Percentiles rank a stretch among this genome's conserved stretches.
Evolutionary conservation across 2,797 vertebrate species (phyloP).

Genomic region (Poecilia velifera): DNA sequence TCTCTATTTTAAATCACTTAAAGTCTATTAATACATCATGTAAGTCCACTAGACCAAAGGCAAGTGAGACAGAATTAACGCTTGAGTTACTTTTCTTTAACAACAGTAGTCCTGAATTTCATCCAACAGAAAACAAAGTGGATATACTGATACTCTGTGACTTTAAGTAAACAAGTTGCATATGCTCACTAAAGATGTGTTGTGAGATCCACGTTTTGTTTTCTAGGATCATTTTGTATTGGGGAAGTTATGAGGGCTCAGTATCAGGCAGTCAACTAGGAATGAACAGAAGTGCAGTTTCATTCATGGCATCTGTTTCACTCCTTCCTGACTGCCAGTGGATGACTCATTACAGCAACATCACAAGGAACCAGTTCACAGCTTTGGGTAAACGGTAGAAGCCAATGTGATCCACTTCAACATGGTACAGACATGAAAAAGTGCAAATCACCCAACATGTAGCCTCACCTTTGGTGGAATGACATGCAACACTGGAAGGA

Average conservation of each 20-base stretch:
- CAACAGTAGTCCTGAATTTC: too few relatives aligned
- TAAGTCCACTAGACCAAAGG: too few relatives aligned
- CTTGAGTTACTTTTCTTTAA: too few relatives aligned
- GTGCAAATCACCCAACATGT: not conserved
- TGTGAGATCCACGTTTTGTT: not conserved
- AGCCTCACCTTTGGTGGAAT: not conserved
- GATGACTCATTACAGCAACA: not conserved
- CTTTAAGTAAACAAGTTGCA: not conserved
- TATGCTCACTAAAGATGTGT: not conserved
- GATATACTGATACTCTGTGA: too few relatives aligned
- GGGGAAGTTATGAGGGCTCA: too few relatives aligned
- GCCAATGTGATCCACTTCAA: not conserved
- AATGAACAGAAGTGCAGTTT: not conserved
- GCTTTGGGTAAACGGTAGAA: not conserved
- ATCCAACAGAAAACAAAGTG: too few relatives aligned
- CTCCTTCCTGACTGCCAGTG: not conserved
- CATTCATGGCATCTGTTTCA: not conserved
- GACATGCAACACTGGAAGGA: not conserved
- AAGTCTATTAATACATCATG: too few relatives aligned
- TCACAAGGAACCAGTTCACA: not conserved
- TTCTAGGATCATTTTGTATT: not conserved
- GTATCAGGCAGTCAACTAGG: not conserved
- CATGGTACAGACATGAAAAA: not conserved
- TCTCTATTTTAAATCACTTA: too few relatives aligned
- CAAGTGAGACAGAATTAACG: too few relatives aligned